Base-by-base conservation (phyloP, 2,797 vertebrate species). In the Trachops cirrhosus region DNA sequence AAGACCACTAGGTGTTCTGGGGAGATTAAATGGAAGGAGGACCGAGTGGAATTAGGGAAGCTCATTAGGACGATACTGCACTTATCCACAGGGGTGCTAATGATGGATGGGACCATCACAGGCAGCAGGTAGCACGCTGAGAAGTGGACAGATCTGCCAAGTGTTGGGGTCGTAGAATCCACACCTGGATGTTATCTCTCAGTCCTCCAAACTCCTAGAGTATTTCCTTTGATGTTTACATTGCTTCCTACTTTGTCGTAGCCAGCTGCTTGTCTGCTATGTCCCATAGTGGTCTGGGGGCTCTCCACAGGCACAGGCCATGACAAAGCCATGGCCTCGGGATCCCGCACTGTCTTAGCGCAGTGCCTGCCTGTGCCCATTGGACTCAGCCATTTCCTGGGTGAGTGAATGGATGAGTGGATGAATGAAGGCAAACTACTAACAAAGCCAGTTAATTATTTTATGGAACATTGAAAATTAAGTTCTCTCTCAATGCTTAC, bases 261-360 rank as follows among this genome's bases (percentile, higher is more conserved):
- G 71, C 73, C 46, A 41, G 71, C 73, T 50, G 2, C n/a, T 59
- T 5, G 0, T 2, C 16, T 8, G 6, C 24, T 15, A 1, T 44
- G 15, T n/a, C 44, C 67, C 39, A 2, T 4, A 4, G 68, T 6
- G 11, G 29, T 5, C 32, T 21, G 12, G 44, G 90, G 32, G 24
- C 15, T 52, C 48, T 32, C 19, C 11, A 24, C 41, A 19, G 57
- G 39, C 50, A 26, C 50, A 32, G 74, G 80, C 50, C 19, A 5
- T 0, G 0, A 18, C 37, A 12, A 39, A 93, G 44, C 44, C 22
- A 2, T 32, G 68, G 15, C 32, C 21, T 6, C 3, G 0, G 1
- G 9, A 5, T 59, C 44, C 50, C 16, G 5, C 2, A 1, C 46
- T 39, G 16, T 15, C 67, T 24, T 15, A 22, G 32, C 67, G 71